phyloP scores from a whole-genome alignment of 2,797 vertebrate genomes.

The Buphagus erythrorhynchus region DNA sequence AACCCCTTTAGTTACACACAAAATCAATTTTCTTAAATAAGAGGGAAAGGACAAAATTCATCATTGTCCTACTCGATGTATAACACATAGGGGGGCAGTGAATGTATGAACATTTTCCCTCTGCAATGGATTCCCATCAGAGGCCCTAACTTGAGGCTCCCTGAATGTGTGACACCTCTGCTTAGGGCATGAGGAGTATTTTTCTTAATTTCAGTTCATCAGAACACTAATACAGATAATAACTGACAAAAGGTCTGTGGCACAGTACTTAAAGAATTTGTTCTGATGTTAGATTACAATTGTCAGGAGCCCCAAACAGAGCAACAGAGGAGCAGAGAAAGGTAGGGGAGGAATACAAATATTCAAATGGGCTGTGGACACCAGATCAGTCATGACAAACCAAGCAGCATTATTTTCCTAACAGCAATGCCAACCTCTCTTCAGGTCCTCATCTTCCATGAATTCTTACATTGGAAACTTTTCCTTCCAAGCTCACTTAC shows the following conservation, averaged over 20 bases:
- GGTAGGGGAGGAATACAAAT: not conserved
- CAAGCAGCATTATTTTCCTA: not conserved
- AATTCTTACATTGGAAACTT: not conserved
- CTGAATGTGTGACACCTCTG: not conserved
- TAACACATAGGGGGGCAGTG: fast-evolving
- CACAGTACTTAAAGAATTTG: not conserved
- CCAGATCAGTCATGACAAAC: not conserved
- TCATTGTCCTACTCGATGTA: not conserved
- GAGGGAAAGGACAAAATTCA: not conserved
- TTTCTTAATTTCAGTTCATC: not conserved
- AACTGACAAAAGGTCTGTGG: not conserved
- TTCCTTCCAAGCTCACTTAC: not conserved
- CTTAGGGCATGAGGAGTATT: fast-evolving
- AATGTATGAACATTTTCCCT: not conserved
- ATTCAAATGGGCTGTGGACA: too few species aligned
- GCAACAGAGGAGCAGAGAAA: not conserved
- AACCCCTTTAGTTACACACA: not conserved
- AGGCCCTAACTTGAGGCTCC: not conserved
- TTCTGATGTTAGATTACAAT: not conserved
- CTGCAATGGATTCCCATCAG: not conserved
- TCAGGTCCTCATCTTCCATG: too few species aligned
- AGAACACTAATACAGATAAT: not conserved
- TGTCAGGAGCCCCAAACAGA: not conserved
- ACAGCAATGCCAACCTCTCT: not conserved
- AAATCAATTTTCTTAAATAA: not conserved